Base-by-base conservation (phyloP, 2,797 vertebrate genomes). In the Tauraco hartlaubi region DNA sequence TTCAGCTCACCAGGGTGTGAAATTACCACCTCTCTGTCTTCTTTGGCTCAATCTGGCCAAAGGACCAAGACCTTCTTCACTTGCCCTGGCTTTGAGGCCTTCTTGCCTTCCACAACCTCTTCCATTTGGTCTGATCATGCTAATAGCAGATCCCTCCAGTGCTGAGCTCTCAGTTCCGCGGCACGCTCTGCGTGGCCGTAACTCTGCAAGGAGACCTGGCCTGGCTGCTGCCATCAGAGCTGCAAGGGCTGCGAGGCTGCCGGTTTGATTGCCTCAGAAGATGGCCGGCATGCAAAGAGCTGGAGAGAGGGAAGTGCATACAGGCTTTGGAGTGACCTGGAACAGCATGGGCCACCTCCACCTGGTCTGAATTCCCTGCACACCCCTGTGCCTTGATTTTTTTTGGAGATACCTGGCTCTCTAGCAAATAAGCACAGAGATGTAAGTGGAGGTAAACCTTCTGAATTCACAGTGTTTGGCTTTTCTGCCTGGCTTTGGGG, bases 171-270 rank as follows among this genome's bases (percentile, higher is more conserved):
- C 16, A 7, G 19, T 68, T 92, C 49, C 69, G 62, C 51, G 69
- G n/a, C 35, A 3, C 19, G 9, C 52, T 48, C 2, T 3, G n/a
- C 59, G 19, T 0, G 1, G 46, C 35, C 4, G 0, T 51, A 37
- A 29, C 33, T 63, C 69, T 56, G 18, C 62, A 88, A 49, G 18
- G 56, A 64, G 23, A 67, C 59, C 21, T n/a, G 44, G 23, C 54
- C 80, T 66, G 55, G n/a, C 75, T 54, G 1, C 39, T 77, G 52
- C 0, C 0, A 29, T 71, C 37, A 37, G 35, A 76, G 14, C 66
- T 78, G 44, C 78, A 55, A 35, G 39, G 48, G 35, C 18, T 25
- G 12, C 0, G 0, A 67, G 44, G 31, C 7, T 73, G 37, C 48
- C 61, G 22, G 85, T 22, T 72, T 20, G 52, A 15, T 76, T 55